Evolutionary conservation across 2,888 invertebrate genomes (phyloP), one percentile per base, ranked within the genome.

Genomic region (Platycheirus albimanus): DNA sequence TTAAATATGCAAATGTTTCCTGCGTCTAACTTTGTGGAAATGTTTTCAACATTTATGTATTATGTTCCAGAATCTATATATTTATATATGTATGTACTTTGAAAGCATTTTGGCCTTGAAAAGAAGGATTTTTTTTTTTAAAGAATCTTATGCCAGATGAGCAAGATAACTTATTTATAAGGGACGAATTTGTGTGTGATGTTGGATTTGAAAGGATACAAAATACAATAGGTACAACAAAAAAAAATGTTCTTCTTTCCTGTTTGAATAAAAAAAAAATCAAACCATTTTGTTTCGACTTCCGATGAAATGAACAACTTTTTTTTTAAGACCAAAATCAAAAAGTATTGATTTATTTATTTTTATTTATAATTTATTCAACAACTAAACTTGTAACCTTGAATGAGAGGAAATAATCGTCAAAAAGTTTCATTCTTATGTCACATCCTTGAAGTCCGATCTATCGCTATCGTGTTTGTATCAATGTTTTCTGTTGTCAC

Each of bases 1-100:
- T 38, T 13, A 8, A 43, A 54, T 47, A 72, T 64, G 63, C 36
- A 64, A 64, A 64, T 54, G 24, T 54, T 11, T 30, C 8, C 7
- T 33, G 5, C 1, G 8, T 33, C 7, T 3, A 33, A 33, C 7
- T 47, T 45, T 47, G n/a, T 11, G 11, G 24, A 36, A 36, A 36
- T 19, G 45, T 45, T 54, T 45, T 47, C 30, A 24, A 63, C 63
- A 41, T 54, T 64, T 54, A 38, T 13, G 38, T 43, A n/a, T n/a
- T n/a, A n/a, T n/a, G n/a, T n/a, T n/a, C n/a, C n/a, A n/a, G n/a
- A n/a, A n/a, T n/a, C n/a, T n/a, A n/a, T n/a, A n/a, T n/a, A n/a
- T n/a, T n/a, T n/a, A n/a, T n/a, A n/a, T n/a, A n/a, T n/a, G n/a
- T n/a, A n/a, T n/a, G n/a, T n/a, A n/a, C n/a, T n/a, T n/a, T n/a